A percentile compares a stretch with the other conserved stretches of the same genome.
These are phyloP conservation scores for Apodemia duryi DNA, from an alignment of 2,888 invertebrate genomes.

Conservation along the genomic window DNA sequence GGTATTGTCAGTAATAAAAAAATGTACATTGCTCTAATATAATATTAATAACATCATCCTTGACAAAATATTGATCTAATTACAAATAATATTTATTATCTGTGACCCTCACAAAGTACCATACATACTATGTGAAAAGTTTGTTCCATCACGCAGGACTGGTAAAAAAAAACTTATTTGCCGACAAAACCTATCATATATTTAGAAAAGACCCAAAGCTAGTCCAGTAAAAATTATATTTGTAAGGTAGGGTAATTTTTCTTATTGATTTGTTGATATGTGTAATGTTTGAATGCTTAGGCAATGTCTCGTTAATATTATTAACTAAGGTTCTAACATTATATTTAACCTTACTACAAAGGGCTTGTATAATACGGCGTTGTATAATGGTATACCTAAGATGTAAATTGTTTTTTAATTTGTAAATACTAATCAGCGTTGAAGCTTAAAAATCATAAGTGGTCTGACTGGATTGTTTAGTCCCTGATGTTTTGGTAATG, in stretches of 20 bases:
- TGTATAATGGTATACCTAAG: conserved; percentile 14
- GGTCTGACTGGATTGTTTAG: not conserved
- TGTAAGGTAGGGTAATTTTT: conserved; percentile 26
- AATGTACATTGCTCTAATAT: not conserved
- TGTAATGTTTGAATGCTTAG: conserved; percentile 27
- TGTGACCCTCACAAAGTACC: too few species aligned
- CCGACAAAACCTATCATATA: not conserved
- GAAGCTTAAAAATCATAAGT: not conserved
- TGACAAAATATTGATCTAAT: not conserved
- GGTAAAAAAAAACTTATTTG: not conserved
- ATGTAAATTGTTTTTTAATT: conserved; percentile 14
- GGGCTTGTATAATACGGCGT: conserved; percentile 9
- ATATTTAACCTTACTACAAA: conserved; percentile 2
- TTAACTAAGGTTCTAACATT: conserved; percentile 11
- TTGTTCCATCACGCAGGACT: not conserved
- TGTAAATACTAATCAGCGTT: conserved; percentile 5
- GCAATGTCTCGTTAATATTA: conserved; percentile 4
- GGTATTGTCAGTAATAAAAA: not conserved
- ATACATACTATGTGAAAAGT: not conserved
- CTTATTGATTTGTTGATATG: conserved; percentile 22
- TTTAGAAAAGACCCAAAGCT: conserved; percentile 29
- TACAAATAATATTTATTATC: not conserved
- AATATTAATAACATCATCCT: not conserved
- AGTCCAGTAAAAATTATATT: conserved; percentile 28
- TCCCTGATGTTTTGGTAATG: not conserved